Evolutionary conservation across 2,797 vertebrate species (phyloP).

Genomic region (Pipistrellus nathusii): DNA sequence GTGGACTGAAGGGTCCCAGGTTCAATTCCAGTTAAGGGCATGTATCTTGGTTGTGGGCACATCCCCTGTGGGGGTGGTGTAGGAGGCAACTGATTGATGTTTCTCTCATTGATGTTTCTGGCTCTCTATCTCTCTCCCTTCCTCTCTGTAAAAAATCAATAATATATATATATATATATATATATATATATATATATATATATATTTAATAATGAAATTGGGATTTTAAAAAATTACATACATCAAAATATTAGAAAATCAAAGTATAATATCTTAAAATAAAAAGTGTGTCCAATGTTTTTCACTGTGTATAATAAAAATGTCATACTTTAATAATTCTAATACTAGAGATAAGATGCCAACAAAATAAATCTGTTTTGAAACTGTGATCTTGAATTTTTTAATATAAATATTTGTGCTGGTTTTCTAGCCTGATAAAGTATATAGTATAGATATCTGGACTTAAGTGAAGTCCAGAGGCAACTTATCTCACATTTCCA

Average conservation of each 20-base stretch:
- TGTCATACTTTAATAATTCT: neutral
- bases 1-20: too few relatives aligned
- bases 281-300: neutral
- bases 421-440: neutral
- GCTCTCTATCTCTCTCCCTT: too few relatives aligned
- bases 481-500: neutral
- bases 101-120: too few relatives aligned
- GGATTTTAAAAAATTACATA: neutral
- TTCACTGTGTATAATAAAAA: neutral
- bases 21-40: too few relatives aligned
- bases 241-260: neutral
- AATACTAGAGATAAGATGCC: neutral
- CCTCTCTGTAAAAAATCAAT: too few relatives aligned
- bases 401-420: neutral
- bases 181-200: too few relatives aligned
- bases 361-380: neutral
- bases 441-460: neutral
- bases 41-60: too few relatives aligned
- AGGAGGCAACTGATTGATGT: too few relatives aligned
- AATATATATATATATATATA: too few relatives aligned
- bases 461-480: neutral
- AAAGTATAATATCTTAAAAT: neutral
- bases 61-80: too few relatives aligned
- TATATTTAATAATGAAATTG: too few relatives aligned
- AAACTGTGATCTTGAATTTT: neutral